Conservation (phyloP, 2,888 invertebrate genomes). For the Hyppa rectilinea region DNA sequence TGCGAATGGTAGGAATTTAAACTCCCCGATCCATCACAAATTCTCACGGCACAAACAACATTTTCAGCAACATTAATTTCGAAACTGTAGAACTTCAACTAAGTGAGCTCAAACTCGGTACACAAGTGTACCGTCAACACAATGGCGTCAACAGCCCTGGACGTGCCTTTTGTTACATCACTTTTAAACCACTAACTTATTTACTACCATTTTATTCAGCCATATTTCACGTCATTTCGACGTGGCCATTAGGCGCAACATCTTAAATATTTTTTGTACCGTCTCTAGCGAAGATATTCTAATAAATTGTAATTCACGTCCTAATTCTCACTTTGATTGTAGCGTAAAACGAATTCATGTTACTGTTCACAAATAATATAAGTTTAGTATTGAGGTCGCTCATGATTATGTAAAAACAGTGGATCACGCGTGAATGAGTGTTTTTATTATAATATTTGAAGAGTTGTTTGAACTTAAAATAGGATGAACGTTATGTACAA, state of each 20-base stretch:
- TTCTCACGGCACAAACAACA: conserved; percentile 26
- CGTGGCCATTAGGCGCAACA: conserved; percentile 57
- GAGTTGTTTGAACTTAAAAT: conserved; percentile 35
- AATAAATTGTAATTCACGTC: conserved; percentile 66
- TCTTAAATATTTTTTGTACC: conserved; percentile 52
- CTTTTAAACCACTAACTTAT: conserved; percentile 59
- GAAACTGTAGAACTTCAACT: conserved; percentile 34
- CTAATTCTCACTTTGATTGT: conserved; percentile 64
- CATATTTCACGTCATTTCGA: conserved; percentile 60
- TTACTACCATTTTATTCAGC: conserved; percentile 56
- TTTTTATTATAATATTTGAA: conserved; percentile 47
- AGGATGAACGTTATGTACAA: conserved; percentile 10
- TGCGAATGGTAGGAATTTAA: conserved; percentile 22
- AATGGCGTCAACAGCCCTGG: conserved; percentile 54
- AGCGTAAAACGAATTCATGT: conserved; percentile 64
- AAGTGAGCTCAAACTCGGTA: conserved; percentile 39
- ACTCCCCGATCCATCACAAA: conserved; percentile 31
- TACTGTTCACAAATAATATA: conserved; percentile 62
- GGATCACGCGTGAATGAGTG: conserved; percentile 41
- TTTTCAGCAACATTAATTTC: conserved; percentile 42
- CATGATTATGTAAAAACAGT: conserved; percentile 64
- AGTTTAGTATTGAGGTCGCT: conserved; percentile 63
- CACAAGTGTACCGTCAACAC: conserved; percentile 44
- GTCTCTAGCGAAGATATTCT: conserved; percentile 56
- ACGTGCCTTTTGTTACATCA: conserved; percentile 57